These are phyloP conservation scores for Drosophila lini DNA, from an alignment of 1,140 invertebrate genomes.

Conservation along the genomic window DNA sequence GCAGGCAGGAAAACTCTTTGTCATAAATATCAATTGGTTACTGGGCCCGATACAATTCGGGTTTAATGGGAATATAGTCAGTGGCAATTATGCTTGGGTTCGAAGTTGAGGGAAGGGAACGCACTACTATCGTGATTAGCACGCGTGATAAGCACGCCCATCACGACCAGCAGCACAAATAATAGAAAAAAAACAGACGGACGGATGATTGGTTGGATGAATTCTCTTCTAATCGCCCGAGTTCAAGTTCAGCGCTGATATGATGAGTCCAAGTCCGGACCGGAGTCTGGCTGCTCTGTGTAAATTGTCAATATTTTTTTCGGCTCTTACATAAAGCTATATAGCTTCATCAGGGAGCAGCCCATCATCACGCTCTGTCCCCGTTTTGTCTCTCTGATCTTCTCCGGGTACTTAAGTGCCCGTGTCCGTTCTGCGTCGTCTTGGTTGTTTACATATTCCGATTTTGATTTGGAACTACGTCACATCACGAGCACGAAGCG, in stretches of 20 bases:
- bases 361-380: conserved; percentile 25
- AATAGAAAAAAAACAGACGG: conserved; percentile 3
- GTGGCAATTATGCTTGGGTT: conserved; percentile 28
- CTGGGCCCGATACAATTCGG: conserved; percentile 17
- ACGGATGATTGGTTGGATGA: conserved; percentile 11
- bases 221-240: conserved; percentile 31
- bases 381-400: conserved; percentile 33
- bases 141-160: conserved; percentile 43
- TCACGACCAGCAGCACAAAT: conserved; percentile 18
- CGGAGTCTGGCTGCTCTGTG: conserved; percentile 27
- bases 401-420: conserved; percentile 42
- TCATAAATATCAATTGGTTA: conserved; percentile 43
- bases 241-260: conserved; percentile 49
- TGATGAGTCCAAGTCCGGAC: conserved; percentile 26
- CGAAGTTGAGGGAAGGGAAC: conserved; percentile 12
- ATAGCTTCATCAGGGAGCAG: background rate
- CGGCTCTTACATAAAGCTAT: conserved; percentile 36
- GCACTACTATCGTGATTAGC: conserved; percentile 53
- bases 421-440: conserved; percentile 40
- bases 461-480: conserved; percentile 58
- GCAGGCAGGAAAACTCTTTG: conserved; percentile 8
- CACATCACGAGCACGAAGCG: conserved; percentile 33
- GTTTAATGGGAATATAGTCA: conserved; percentile 2
- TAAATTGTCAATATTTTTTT: conserved; percentile 35
- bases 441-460: conserved; percentile 45